Base-by-base conservation (phyloP, 2,113 vertebrate genomes). In the Ploceus nigricollis region DNA sequence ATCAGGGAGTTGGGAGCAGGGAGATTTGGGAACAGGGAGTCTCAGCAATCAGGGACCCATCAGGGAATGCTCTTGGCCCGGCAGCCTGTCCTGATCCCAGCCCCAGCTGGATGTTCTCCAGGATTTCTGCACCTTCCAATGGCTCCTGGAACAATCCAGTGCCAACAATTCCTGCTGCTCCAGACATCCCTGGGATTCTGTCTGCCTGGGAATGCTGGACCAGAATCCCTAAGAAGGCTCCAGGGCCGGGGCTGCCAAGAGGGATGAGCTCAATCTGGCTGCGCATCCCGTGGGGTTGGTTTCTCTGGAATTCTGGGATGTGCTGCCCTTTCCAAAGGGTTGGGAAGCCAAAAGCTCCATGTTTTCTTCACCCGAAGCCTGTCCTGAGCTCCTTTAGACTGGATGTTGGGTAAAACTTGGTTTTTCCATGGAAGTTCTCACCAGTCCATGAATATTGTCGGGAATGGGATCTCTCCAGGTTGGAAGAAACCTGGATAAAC, bases 201-300 rank as follows among this genome's bases (percentile, higher is more conserved):
- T 87, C 70, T 82, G 82, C 33, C 61, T 61, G 28, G 5, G 13
- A 48, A 64, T 1, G 39, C 57, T 21, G 68, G 70, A 85, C 48
- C 66, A 60, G 93, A 92, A 85, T 85, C 78, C 82, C 80, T 87
- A 82, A 93, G 47, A 76, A 93, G 87, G 35, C 30, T 70, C 65
- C 3, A 0, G 1, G 70, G 16, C 54, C 4, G 4, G 35, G 31
- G 25, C 61, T 93, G 83, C 73, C 92, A 75, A 33, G 64, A 75
- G 37, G 60, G 61, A 30, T 23, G 60, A 71, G 65, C 48, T 80
- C 21, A 23, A 3, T 22, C 5, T 0, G 44, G 48, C 61, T 28
- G 24, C 17, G n/a, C 16, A 7, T 92, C 72, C 60, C 1, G 0
- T 6, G 22, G 25, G 3, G 4, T 31, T 71, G 37, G 47, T 82